A percentile compares a stretch with the other conserved stretches of the same genome.
These are phyloP conservation scores for Lepidochitona cinerea DNA, from an alignment of 2,888 invertebrate species.

Conservation along the genomic window DNA sequence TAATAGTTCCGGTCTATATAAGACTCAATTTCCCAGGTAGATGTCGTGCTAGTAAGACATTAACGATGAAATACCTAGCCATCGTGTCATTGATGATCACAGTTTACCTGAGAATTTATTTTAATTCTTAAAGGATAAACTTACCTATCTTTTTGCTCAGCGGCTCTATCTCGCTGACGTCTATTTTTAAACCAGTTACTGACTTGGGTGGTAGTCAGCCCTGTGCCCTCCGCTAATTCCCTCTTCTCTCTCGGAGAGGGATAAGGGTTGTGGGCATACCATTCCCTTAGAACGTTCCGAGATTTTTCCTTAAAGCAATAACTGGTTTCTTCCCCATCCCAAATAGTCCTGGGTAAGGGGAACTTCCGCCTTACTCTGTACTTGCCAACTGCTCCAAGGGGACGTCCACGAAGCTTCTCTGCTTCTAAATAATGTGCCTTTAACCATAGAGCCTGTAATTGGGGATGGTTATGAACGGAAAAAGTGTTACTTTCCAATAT, in stretches of 20 bases:
- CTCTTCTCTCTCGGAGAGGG: constrained; percentile 96
- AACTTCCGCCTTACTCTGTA: constrained; percentile 95
- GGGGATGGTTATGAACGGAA: constrained; percentile 93
- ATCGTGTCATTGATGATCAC: too few relatives aligned
- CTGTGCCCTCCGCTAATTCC: constrained; percentile 94
- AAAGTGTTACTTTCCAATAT: constrained; percentile 96
- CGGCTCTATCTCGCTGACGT: constrained; percentile 94
- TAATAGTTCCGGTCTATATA: too few relatives aligned
- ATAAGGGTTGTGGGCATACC: constrained; percentile 91
- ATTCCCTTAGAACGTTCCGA: constrained; percentile 87
- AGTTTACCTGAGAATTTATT: too few relatives aligned
- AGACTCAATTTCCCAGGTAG: too few relatives aligned
- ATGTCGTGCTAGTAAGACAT: too few relatives aligned
- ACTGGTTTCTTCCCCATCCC: constrained; percentile 99
- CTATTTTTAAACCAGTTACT: constrained; percentile 99
- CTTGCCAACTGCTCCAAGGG: constrained; percentile 85
- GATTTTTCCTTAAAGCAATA: constrained; percentile 94
- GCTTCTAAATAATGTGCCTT: constrained; percentile 99
- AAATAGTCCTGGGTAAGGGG: constrained; percentile 96
- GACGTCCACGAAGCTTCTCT: constrained; percentile 92
- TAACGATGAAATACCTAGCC: too few relatives aligned
- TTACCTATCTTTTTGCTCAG: constrained; percentile 76
- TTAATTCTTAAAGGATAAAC: too few relatives aligned
- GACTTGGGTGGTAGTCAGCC: constrained; percentile 93
- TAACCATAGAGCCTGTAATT: constrained; percentile 94